Percentiles rank a stretch among this genome's conserved stretches.
phyloP scores from a whole-genome alignment of 2,888 invertebrate species.

The Lampropteryx suffumata region DNA sequence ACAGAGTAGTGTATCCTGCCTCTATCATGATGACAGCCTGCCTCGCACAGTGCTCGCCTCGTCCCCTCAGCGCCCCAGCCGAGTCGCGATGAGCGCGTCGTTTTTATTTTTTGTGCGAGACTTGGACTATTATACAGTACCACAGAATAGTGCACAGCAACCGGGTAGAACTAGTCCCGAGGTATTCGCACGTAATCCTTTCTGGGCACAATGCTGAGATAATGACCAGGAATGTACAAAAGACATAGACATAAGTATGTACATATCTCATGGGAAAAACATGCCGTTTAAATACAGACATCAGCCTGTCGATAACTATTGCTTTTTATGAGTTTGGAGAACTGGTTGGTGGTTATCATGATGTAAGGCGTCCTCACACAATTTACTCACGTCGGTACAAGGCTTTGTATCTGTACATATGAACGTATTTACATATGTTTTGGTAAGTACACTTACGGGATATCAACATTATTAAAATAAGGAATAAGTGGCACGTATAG shows the following conservation, averaged over 20 bases:
- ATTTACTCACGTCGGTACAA: too few species aligned
- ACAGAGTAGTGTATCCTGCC: too few species aligned
- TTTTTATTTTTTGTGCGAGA: conserved; percentile 5
- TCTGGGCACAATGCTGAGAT: conserved; percentile 12
- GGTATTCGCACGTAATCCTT: conserved; percentile 10
- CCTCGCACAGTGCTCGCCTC: not conserved
- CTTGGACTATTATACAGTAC: conserved; percentile 5
- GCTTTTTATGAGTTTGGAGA: conserved; percentile 15
- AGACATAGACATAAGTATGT: not conserved
- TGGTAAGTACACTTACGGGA: too few species aligned
- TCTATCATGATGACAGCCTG: not conserved
- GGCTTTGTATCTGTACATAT: too few species aligned
- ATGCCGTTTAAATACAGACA: conserved; percentile 9
- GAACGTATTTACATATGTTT: too few species aligned
- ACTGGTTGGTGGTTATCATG: conserved; percentile 11
- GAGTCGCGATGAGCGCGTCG: conserved; percentile 5
- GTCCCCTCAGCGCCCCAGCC: not conserved
- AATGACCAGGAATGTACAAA: conserved; percentile 14
- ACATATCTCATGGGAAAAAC: conserved; percentile 1
- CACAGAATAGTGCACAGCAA: conserved; percentile 1
- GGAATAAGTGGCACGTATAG: too few species aligned
- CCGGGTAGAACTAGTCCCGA: conserved; percentile 4
- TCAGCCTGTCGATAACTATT: conserved; percentile 11
- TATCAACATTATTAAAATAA: too few species aligned
- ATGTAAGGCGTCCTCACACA: conserved; percentile 4